These are phyloP conservation scores for Notamacropus eugenii DNA, from an alignment of 2,797 vertebrate genomes.

Conservation along the genomic window DNA sequence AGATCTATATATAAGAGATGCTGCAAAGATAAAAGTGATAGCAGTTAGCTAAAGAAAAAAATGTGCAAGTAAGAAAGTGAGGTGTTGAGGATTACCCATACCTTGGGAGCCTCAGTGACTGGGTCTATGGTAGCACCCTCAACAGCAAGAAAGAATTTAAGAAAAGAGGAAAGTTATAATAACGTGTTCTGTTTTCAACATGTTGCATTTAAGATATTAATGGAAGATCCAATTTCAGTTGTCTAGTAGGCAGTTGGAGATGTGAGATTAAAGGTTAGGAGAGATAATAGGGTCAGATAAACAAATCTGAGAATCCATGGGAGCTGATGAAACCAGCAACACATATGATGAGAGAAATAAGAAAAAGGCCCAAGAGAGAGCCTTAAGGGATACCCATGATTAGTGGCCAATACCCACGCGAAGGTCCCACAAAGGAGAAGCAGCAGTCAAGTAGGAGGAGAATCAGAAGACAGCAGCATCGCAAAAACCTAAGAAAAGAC, in stretches of 20 bases:
- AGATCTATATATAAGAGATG: neutral
- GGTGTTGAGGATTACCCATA: neutral
- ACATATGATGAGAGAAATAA: neutral
- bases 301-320: neutral
- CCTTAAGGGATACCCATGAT: no score
- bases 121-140: neutral
- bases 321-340: neutral
- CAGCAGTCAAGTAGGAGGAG: no score
- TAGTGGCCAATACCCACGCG: no score
- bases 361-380: no score
- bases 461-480: no score
- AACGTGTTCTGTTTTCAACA: neutral
- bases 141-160: neutral
- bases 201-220: neutral
- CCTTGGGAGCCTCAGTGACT: neutral
- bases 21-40: neutral
- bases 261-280: neutral
- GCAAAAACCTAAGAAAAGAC: no score
- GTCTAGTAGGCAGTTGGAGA: neutral
- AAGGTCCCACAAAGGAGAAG: no score
- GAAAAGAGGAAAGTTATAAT: neutral
- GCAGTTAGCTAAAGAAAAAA: neutral
- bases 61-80: accelerated
- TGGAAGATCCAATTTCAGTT: neutral
- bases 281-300: neutral